Evolutionary conservation across 1,140 invertebrate genomes (phyloP).

Genomic region (Holcopasites calliopsidis): DNA sequence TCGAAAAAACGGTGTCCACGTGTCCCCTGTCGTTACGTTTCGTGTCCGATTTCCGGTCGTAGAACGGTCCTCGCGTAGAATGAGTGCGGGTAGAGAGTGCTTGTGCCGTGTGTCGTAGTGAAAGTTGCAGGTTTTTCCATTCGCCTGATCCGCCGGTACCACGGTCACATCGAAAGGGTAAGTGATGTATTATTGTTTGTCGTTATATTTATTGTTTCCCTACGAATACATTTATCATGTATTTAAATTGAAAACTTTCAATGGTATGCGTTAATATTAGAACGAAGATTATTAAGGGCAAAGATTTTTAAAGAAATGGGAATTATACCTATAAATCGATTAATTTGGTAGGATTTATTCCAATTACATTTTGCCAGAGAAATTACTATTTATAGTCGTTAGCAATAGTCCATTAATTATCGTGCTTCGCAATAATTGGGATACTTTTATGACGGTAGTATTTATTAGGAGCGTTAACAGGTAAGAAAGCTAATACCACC

Average conservation of each 20-base stretch:
- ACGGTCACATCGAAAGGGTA: conserved; percentile 3
- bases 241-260: too few species aligned
- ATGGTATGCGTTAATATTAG: background rate
- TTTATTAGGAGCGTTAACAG: background rate
- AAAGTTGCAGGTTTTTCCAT: conserved; percentile 1
- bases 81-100: conserved; percentile 26
- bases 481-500: background rate
- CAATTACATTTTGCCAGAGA: too few species aligned
- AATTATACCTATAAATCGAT: too few species aligned
- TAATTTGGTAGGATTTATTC: too few species aligned
- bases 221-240: background rate
- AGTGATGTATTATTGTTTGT: background rate
- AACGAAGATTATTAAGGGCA: background rate
- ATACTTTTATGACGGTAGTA: background rate
- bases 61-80: conserved; percentile 3
- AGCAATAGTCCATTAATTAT: background rate
- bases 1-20: conserved; percentile 37
- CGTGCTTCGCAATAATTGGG: too few species aligned
- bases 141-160: background rate
- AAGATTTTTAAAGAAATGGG: background rate
- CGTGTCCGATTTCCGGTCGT: conserved; percentile 37
- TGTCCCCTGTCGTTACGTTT: conserved; percentile 7
- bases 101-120: conserved; percentile 37
- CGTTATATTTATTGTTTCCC: background rate
- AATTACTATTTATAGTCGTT: too few species aligned